Conservation (phyloP, 2,888 invertebrate species). For the Megamerina dolium region DNA sequence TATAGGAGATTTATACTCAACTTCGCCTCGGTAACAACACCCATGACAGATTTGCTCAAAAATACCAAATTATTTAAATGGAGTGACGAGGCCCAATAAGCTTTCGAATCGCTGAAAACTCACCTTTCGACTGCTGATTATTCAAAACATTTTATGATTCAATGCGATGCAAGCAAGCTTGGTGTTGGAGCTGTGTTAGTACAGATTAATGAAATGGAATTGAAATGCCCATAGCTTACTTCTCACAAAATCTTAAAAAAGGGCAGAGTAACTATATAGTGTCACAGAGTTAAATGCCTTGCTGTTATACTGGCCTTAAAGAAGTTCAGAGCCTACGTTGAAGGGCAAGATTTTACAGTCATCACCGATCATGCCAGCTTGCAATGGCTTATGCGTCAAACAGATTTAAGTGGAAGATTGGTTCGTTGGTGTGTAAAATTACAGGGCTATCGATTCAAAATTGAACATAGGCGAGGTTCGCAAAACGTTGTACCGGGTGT, state of each 20-base stretch:
- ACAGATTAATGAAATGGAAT: conserved; percentile 5
- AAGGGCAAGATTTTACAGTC: too few species aligned
- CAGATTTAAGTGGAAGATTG: conserved; percentile 10
- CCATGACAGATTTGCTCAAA: conserved; percentile 11
- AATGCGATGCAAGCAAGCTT: conserved; percentile 13
- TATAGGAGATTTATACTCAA: conserved; percentile 18
- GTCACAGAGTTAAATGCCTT: conserved; percentile 10
- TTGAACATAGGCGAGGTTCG: conserved; percentile 11
- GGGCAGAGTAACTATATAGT: conserved; percentile 13
- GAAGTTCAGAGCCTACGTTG: conserved; percentile 6
- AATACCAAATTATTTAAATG: conserved; percentile 3
- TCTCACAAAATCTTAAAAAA: conserved; percentile 15
- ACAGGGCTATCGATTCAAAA: conserved; percentile 7
- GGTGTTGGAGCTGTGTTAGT: conserved; percentile 14
- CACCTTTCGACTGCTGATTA: conserved; percentile 8
- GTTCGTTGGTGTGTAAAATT: conserved; percentile 14
- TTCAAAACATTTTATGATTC: conserved; percentile 9
- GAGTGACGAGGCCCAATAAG: too few species aligned
- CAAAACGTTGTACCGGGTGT: conserved; percentile 12
- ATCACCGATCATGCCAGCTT: conserved; percentile 3
- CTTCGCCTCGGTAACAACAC: conserved; percentile 10
- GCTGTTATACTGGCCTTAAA: conserved; percentile 4
- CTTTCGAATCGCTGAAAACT: too few species aligned
- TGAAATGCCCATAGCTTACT: conserved; percentile 10
- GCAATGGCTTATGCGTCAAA: conserved; percentile 6